Evolutionary conservation across 2,113 vertebrate genomes (phyloP).

Genomic region (Megaleporinus macrocephalus): DNA sequence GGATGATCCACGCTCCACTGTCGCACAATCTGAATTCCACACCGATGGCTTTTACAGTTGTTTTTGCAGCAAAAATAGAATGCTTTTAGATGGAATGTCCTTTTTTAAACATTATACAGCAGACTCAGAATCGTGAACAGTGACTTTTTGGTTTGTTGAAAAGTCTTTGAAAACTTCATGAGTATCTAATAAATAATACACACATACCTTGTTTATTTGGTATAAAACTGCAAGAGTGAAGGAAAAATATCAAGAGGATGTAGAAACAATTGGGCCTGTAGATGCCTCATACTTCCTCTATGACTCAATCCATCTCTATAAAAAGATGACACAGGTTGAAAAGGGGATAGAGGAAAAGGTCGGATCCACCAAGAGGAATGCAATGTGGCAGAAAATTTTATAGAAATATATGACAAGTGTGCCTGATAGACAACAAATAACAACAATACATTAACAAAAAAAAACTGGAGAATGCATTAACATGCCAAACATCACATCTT

Average conservation of each 20-base stretch:
- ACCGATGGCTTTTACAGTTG: conserved; percentile 54
- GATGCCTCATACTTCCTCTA: not conserved
- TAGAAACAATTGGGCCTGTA: not conserved
- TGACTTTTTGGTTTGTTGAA: not conserved
- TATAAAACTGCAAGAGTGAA: not conserved
- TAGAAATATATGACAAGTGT: not conserved
- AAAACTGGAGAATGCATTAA: not conserved
- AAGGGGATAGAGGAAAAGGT: not conserved
- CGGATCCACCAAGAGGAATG: not conserved
- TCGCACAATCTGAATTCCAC: conserved; percentile 53
- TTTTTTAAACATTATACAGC: not conserved
- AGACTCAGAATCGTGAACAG: not conserved
- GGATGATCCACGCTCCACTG: conserved; percentile 53
- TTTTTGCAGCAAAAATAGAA: conserved; percentile 22
- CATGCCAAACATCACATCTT: not conserved
- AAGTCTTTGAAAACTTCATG: not conserved
- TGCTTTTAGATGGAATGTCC: conserved; percentile 9
- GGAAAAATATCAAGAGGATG: not conserved
- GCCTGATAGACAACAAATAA: not conserved
- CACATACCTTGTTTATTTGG: not conserved
- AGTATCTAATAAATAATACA: not conserved
- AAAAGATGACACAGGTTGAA: not conserved
- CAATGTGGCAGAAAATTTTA: not conserved
- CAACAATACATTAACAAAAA: not conserved
- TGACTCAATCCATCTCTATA: not conserved